Evolutionary conservation across 2,888 invertebrate genomes (phyloP), one percentile per base, ranked within the genome.

Genomic region (Morpho achilles): DNA sequence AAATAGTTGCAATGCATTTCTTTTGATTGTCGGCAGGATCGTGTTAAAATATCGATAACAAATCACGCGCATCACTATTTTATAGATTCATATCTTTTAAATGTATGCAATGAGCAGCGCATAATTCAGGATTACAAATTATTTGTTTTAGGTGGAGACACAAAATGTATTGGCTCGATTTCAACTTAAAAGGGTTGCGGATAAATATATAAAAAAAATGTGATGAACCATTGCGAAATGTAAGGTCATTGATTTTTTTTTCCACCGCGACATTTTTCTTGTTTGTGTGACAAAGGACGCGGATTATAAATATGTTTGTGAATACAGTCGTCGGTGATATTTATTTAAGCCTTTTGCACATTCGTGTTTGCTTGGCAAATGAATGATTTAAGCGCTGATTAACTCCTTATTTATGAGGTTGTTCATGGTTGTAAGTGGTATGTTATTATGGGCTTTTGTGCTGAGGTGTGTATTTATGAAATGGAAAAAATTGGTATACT

Each of bases 81-180:
- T 84, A 82, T 83, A 88, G 90, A 90, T 90, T 79, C 83, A 82
- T 89, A 90, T 90, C 90, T 87, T 79, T 86, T 84, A 84, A 88
- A 90, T 88, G 87, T 90, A 90, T 89, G 90, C 87, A 87, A 84
- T 87, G 88, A 87, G 84, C 88, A 80, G 87, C 84, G 80, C 86
- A 90, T 89, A 89, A 90, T 87, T 90, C 90, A 89, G 87, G 80
- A 79, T 84, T 89, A 90, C 90, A 89, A 90, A 90, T 90, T 88
- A 87, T 89, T 90, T 89, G 88, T 89, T 89, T 90, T 88, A 90
- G 84, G 84, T 72, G 72, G 82, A 73, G 88, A 87, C 88, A 85
- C 78, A 75, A 78, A 88, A 88, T 79, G 86, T 84, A 88, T 88
- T 85, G 88, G 84, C 74, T 82, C 79, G 87, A 86, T 86, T 84